Conservation (phyloP, 1,140 invertebrate genomes). For the Drosophila athabasca region DNA sequence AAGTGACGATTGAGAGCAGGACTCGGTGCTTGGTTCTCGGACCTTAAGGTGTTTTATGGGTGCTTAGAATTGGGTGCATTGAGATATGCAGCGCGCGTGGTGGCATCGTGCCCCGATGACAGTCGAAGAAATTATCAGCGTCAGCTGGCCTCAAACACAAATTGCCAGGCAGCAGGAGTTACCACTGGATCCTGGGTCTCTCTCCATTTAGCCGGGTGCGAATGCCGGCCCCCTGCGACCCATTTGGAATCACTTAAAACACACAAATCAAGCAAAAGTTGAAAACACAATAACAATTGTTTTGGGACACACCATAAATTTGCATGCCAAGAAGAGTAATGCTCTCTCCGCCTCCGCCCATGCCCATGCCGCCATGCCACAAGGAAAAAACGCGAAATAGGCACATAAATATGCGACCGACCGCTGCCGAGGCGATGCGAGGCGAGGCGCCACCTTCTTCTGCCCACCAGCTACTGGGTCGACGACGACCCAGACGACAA, state of each 20-base stretch:
- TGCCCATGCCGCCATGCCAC: conserved; percentile 15
- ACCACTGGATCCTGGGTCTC: too few relatives aligned
- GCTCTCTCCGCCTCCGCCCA: conserved; percentile 2
- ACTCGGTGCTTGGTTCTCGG: background rate
- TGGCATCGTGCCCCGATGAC: conserved; percentile 49
- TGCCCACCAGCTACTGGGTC: conserved; percentile 27
- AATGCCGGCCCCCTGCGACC: conserved; percentile 57
- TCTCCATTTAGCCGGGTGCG: too few relatives aligned
- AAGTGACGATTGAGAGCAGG: conserved; percentile 12
- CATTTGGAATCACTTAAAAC: conserved; percentile 81
- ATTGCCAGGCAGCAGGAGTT: conserved; percentile 17
- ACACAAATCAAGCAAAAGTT: conserved; percentile 82
- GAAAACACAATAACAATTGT: conserved; percentile 82
- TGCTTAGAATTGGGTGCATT: conserved; percentile 68
- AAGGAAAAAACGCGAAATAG: conserved; percentile 68
- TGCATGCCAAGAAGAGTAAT: conserved; percentile 72
- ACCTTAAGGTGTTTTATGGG: conserved; percentile 74
- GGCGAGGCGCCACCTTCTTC: background rate
- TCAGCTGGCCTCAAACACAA: conserved; percentile 40
- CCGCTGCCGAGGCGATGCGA: background rate
- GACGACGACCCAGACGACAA: conserved; percentile 61
- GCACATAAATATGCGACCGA: conserved; percentile 75
- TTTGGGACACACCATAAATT: conserved; percentile 82
- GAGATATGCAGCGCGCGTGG: conserved; percentile 56
- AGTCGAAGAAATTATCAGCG: conserved; percentile 72